Conservation (phyloP, 2,113 vertebrate genomes). For the Emberiza fucata region DNA sequence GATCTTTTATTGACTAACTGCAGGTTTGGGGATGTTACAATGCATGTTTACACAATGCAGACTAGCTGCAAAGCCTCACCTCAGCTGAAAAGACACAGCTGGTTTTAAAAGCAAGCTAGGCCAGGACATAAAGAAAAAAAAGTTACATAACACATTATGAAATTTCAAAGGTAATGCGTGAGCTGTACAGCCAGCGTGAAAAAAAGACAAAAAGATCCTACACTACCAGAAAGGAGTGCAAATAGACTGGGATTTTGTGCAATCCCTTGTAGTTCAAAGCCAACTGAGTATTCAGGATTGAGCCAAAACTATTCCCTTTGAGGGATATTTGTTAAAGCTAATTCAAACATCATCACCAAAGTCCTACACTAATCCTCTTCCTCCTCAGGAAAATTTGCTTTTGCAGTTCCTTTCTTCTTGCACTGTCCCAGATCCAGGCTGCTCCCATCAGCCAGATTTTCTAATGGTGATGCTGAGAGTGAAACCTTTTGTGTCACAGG, state of each 20-base stretch:
- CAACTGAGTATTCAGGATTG: background rate
- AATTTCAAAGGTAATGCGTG: background rate
- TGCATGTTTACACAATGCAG: constrained; percentile 26
- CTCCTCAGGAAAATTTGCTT: background rate
- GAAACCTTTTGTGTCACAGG: background rate
- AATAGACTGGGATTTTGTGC: background rate
- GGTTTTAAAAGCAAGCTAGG: background rate
- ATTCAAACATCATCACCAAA: background rate
- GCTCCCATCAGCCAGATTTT: background rate
- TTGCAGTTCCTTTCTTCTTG: background rate
- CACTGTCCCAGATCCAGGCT: background rate
- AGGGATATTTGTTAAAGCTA: background rate
- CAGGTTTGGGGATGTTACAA: constrained; percentile 18
- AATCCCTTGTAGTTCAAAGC: background rate
- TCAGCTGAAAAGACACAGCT: constrained; percentile 13
- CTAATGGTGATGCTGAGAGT: background rate
- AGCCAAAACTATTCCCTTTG: background rate
- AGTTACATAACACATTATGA: background rate
- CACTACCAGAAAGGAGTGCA: background rate
- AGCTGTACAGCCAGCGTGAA: background rate
- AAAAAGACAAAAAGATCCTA: background rate
- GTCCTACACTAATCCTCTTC: background rate
- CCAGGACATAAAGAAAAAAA: background rate
- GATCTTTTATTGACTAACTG: constrained; percentile 64
- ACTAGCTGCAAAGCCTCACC: constrained; percentile 11